Base-by-base conservation (phyloP, 2,888 invertebrate species). In the Anaspis maculata region DNA sequence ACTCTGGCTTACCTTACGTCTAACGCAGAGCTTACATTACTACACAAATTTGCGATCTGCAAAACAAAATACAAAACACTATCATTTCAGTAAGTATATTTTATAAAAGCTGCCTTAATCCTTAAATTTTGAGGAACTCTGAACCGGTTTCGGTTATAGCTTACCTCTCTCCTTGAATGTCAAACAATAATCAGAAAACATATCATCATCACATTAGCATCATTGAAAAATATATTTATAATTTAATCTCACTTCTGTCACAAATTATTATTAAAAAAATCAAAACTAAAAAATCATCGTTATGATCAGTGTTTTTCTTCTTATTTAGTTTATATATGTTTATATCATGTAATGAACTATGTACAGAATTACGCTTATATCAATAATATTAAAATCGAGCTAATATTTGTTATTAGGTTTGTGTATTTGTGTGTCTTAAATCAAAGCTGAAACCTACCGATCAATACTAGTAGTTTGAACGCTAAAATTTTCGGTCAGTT, bases 361-460 rank as follows among this genome's bases (percentile, higher is more conserved):
- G n/a, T n/a, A n/a, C n/a, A n/a, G n/a, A n/a, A n/a, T 24, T 9
- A 24, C 24, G 10, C 5, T 5, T 24, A 11, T 24, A 24, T 5
- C 24, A 10, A 24, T 10, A 4, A 10, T 7, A 11, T 9, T 7
- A 24, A 10, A 24, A 24, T 7, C 5, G 5, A 9, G 19, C 9
- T 19, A 19, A 19, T 6, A 19, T 19, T n/a, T n/a, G n/a, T n/a
- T n/a, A 9, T 19, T 19, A 9, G 5, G 19, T 19, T 19, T 19
- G 19, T 19, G 5, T 19, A 19, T 19, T 19, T 6, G 9, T 19
- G 5, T 9, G 12, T 2, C 21, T 21, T 11, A 3, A 28, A 28
- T 28, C 7, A 10, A 19, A 32, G 30, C 12, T 15, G 23, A 39
- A 27, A 54, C 54, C 52, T 56, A 56, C 54, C 54, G 51, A 41